Evolutionary conservation across 2,797 vertebrate genomes (phyloP), one percentile per base, ranked within the genome.

Genomic region (Agapornis canus): DNA sequence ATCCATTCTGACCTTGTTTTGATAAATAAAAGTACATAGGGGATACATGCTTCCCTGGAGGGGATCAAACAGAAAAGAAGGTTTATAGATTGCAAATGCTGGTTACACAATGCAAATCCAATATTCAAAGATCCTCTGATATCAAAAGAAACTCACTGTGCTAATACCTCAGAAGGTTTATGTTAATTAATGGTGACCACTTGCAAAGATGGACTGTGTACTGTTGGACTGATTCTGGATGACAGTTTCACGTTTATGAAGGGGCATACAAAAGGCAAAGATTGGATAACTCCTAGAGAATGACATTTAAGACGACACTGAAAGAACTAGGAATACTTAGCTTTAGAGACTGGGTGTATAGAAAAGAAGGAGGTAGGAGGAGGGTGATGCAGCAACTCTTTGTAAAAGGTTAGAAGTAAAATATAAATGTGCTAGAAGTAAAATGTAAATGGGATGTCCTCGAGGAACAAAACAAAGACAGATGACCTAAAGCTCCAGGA

Each of bases 41-140:
- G 49, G 3, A 10, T 51, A 12, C 29, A 10, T 4, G 25, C 37
- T 88, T 83, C 19, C 39, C n/a, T 0, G 0, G 3, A 47, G 77
- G 42, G 47, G 18, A 69, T 78, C 49, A 23, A 68, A 72, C 1
- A 2, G 42, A 43, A 57, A 27, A 65, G 60, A 32, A 65, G 25
- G 66, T 64, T 52, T 84, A 14, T 22, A 79, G 59, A 78, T 90
- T 56, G 71, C 23, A 56, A 88, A 43, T 63, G 40, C 73, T 65
- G 20, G 16, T 70, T 73, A 63, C 25, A 70, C 37, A 31, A 2
- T 56, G 29, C 39, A 89, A 89, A 90, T 45, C 32, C 47, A 45
- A 5, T 76, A 35, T 45, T 65, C 56, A 52, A 81, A 86, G 42
- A 88, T 78, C 26, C 19, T 92, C 49, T 17, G 31, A 77, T 90